phyloP scores from a whole-genome alignment of 2,888 invertebrate genomes.

The Lasius fuliginosus region DNA sequence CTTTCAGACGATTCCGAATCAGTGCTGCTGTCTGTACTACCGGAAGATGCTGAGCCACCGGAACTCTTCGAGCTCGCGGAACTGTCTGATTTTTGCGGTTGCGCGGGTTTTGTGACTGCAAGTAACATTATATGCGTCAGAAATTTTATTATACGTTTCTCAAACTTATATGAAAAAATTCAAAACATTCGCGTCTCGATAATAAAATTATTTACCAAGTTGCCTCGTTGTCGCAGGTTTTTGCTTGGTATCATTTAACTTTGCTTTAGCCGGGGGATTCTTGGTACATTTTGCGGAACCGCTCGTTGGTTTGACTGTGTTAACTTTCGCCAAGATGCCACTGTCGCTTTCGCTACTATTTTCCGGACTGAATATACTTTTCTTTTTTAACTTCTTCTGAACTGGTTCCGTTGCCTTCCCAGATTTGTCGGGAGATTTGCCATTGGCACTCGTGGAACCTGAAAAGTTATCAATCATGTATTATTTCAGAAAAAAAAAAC shows the following conservation, averaged over 20 bases:
- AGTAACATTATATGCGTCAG: not conserved
- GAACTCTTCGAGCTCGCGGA: slow-evolving; percentile 90
- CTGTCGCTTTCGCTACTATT: slow-evolving; percentile 90
- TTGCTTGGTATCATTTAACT: slow-evolving; percentile 84
- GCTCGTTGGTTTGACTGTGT: slow-evolving; percentile 84
- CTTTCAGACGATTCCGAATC: slow-evolving; percentile 91
- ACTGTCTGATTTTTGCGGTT: slow-evolving; percentile 88
- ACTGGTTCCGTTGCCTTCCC: slow-evolving; percentile 79
- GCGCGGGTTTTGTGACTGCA: slow-evolving; percentile 79
- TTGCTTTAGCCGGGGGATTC: slow-evolving; percentile 83
- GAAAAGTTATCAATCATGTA: not conserved
- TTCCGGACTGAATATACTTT: slow-evolving; percentile 94
- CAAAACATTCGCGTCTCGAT: not conserved
- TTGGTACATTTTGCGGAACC: slow-evolving; percentile 83
- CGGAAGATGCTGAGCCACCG: slow-evolving; percentile 89
- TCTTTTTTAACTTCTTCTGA: slow-evolving; percentile 88
- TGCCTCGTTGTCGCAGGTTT: slow-evolving; percentile 87
- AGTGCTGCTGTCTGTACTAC: slow-evolving; percentile 88
- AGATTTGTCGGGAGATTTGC: slow-evolving; percentile 77
- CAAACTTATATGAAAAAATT: slow-evolving; percentile 5
- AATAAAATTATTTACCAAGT: slow-evolving; percentile 76
- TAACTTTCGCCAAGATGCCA: slow-evolving; percentile 85
- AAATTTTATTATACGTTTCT: not conserved
- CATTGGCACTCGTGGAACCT: slow-evolving; percentile 61
- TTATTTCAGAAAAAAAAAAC: not conserved